Percentiles rank a stretch among this genome's conserved stretches.
Conservation (phyloP, 2,888 invertebrate species). For the Limenitis camilla region DNA sequence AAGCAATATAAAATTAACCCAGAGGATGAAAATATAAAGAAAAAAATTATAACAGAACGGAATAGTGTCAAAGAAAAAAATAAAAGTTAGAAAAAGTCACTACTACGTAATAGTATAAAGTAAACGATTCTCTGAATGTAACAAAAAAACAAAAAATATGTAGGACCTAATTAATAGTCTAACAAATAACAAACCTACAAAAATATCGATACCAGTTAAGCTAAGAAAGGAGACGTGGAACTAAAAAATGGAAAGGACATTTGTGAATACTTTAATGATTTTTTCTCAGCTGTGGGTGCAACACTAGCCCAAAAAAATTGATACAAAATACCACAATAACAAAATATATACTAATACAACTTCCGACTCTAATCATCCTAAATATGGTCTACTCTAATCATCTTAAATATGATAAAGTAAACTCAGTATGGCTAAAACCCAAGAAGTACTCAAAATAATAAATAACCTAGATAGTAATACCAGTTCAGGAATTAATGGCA, state of each 20-base stretch:
- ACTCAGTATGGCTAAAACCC: not conserved
- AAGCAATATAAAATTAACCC: not conserved
- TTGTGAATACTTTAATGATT: not conserved
- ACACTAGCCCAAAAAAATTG: not conserved
- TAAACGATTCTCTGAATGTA: not conserved
- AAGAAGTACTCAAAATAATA: slow-evolving; percentile 17
- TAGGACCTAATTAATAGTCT: not conserved
- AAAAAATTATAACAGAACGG: not conserved
- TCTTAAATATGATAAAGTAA: not conserved
- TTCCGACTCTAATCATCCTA: not conserved
- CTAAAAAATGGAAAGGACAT: not conserved
- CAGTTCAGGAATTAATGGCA: slow-evolving; percentile 17
- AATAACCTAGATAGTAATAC: slow-evolving; percentile 13
- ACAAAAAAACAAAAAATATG: not conserved
- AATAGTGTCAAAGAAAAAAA: not conserved
- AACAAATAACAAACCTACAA: not conserved
- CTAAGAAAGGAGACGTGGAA: not conserved
- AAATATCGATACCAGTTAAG: not conserved
- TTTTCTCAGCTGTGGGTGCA: not conserved
- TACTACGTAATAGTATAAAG: too few relatives aligned
- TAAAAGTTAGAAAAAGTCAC: not conserved
- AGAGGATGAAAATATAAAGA: not conserved
- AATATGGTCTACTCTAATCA: too few relatives aligned
- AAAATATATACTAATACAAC: not conserved
- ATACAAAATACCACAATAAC: not conserved